These are phyloP conservation scores for Rynchops niger DNA, from an alignment of 2,113 vertebrate species.

Conservation along the genomic window DNA sequence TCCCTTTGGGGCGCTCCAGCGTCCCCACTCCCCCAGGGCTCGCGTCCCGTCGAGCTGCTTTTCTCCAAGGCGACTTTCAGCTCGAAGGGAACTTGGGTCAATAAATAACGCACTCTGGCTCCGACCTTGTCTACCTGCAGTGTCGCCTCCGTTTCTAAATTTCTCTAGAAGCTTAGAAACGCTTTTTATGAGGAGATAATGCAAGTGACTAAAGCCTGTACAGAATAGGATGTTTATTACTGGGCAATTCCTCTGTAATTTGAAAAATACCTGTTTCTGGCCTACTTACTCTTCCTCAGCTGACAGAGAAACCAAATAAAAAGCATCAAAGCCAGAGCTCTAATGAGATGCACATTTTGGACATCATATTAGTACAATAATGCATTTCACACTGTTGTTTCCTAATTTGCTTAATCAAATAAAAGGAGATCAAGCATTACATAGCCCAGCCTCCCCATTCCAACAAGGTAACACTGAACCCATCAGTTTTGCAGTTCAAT, in stretches of 20 bases:
- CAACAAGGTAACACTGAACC: slow-evolving; percentile 14
- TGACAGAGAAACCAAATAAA: neutral
- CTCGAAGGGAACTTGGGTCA: rapidly evolving
- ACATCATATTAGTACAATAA: slow-evolving; percentile 17
- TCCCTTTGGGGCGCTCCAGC: no score
- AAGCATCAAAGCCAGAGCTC: neutral
- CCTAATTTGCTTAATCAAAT: slow-evolving; percentile 61
- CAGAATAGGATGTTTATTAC: neutral
- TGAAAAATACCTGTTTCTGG: neutral
- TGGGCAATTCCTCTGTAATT: neutral
- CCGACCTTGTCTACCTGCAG: rapidly evolving
- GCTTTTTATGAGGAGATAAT: neutral
- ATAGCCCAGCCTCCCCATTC: neutral
- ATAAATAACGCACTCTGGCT: neutral
- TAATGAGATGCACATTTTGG: slow-evolving; percentile 51
- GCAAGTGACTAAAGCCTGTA: neutral
- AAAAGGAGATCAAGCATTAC: slow-evolving; percentile 53
- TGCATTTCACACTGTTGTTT: slow-evolving; percentile 62
- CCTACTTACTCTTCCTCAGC: neutral
- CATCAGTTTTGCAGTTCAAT: slow-evolving; percentile 20
- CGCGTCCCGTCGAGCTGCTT: neutral
- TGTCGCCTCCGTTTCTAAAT: neutral
- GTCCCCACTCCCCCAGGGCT: rapidly evolving
- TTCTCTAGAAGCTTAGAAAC: neutral
- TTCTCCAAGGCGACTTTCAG: neutral